Conservation (phyloP, 2,113 vertebrate species). For the Mellivora capensis region DNA sequence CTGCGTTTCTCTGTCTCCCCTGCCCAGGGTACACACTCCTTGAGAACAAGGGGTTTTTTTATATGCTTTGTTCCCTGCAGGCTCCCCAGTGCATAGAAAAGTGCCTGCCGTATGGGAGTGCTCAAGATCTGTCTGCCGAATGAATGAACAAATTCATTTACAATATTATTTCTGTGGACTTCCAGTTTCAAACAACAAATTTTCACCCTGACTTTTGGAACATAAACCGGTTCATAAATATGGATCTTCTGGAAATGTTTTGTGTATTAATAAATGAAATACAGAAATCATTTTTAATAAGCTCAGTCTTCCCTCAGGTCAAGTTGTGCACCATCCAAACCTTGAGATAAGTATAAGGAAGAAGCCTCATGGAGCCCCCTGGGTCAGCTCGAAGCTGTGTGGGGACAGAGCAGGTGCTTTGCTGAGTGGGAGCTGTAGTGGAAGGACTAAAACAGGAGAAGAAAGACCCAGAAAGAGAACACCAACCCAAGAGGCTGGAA, state of each 20-base stretch:
- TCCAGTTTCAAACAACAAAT: not conserved
- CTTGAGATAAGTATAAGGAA: not conserved
- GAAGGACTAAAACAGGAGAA: not conserved
- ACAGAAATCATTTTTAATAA: not conserved
- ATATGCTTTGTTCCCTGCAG: not conserved
- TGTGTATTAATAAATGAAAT: not conserved
- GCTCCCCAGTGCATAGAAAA: not conserved
- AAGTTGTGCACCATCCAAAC: not conserved
- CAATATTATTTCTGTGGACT: not conserved
- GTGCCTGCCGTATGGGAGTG: not conserved
- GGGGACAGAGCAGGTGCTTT: not conserved
- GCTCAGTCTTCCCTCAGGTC: not conserved
- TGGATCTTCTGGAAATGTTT: not conserved
- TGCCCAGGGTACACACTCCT: not conserved
- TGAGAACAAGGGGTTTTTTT: not conserved
- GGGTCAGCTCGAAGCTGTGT: not conserved
- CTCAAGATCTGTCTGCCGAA: not conserved
- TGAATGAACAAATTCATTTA: not conserved
- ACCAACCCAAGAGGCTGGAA: not conserved
- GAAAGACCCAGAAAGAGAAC: not conserved
- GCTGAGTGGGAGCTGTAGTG: not conserved
- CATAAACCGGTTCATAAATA: not conserved
- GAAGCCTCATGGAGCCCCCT: not conserved
- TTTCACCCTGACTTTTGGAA: not conserved
- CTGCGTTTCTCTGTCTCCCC: not conserved